Conservation (phyloP, 2,888 invertebrate species). For the Drosophila flavopinicola region DNA sequence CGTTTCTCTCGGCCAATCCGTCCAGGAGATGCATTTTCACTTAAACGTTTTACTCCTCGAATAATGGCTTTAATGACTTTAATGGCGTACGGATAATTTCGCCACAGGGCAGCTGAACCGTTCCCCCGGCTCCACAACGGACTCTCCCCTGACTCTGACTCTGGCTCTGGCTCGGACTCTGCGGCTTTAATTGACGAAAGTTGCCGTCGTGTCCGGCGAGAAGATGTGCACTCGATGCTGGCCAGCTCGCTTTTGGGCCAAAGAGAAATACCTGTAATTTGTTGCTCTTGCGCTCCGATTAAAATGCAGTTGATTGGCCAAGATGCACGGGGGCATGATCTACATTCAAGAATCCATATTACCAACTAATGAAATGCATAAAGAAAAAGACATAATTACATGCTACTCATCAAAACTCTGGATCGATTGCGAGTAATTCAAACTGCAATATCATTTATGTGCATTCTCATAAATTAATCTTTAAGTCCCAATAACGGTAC, state of each 20-base stretch:
- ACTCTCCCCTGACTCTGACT: conserved; percentile 23
- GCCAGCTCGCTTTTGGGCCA: conserved; percentile 18
- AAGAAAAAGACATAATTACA: not conserved
- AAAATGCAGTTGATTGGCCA: conserved; percentile 57
- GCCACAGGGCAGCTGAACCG: conserved; percentile 55
- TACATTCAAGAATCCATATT: conserved; percentile 5
- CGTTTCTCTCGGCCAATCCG: conserved; percentile 42
- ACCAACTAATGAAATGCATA: conserved; percentile 10
- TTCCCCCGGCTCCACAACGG: not conserved
- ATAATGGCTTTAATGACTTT: conserved; percentile 80
- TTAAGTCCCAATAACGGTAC: no score
- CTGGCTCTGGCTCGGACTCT: no score
- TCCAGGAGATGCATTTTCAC: conserved; percentile 73
- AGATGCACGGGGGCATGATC: not conserved
- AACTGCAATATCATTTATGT: no score
- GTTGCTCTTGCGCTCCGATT: conserved; percentile 58
- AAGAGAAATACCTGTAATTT: conserved; percentile 63
- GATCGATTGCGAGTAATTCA: not conserved
- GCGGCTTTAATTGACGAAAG: conserved; percentile 72
- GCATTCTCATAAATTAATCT: no score
- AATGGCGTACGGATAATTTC: conserved; percentile 77
- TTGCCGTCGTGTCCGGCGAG: conserved; percentile 52
- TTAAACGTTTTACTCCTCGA: conserved; percentile 78
- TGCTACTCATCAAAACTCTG: not conserved
- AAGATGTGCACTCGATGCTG: conserved; percentile 29